A percentile compares a stretch with the other conserved stretches of the same genome.
Conservation (phyloP, 2,113 vertebrate genomes). For the Macaca nemestrina region DNA sequence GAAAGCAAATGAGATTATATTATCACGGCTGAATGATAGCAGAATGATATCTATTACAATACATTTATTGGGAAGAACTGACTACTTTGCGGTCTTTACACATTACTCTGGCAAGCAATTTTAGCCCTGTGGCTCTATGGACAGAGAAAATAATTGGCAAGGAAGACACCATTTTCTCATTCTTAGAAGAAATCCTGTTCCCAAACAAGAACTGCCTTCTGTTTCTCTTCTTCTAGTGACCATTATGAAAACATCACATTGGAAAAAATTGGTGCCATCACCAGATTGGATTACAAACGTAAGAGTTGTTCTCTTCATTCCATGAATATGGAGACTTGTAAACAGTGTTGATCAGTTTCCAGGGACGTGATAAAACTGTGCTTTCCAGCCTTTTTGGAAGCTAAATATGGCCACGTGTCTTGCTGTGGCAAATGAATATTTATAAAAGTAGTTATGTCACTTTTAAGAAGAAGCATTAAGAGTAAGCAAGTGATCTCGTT, state of each 20-base stretch:
- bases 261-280: background rate
- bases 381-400: background rate
- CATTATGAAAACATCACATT: background rate
- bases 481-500: background rate
- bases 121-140: background rate
- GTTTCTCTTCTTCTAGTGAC: background rate
- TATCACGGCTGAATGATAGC: background rate
- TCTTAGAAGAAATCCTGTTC: background rate
- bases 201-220: background rate
- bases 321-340: background rate
- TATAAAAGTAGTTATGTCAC: background rate
- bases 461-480: background rate
- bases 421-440: background rate
- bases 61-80: background rate
- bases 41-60: background rate
- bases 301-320: background rate
- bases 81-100: background rate
- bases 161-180: background rate
- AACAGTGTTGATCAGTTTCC: background rate
- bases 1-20: background rate
- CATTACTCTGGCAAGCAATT: background rate
- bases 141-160: background rate
- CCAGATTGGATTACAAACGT: background rate
- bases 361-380: background rate
- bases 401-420: background rate